Evolutionary conservation across 1,140 invertebrate genomes (phyloP), one percentile per base, ranked within the genome.

Genomic region (Papilio glaucus): DNA sequence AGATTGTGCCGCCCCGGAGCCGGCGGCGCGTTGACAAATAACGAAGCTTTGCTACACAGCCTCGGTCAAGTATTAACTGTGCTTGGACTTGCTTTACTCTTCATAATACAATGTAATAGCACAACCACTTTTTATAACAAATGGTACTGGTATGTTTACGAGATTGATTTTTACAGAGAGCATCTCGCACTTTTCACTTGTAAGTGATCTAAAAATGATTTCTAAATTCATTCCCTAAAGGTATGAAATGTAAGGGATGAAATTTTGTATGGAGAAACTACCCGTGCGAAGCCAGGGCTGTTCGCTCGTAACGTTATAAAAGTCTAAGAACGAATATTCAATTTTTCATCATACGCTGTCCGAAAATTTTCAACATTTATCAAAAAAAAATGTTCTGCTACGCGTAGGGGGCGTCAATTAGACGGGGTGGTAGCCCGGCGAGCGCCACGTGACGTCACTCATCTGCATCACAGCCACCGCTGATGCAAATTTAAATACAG

Each of bases 401-500:
- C 26, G 26, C 53, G 24, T 53, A 18, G 26, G 75, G 80, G 80
- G 80, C 77, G 83, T 86, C 86, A 88, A 90, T 90, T 90, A 88
- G 81, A 72, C 74, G 72, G 72, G 76, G 77, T 41, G 70, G 45
- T 57, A 33, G 37, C 45, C 42, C 45, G 57, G 41, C 38, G 49
- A 71, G 39, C 49, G 71, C 74, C 85, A 86, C 82, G 86, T 91
- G 88, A 91, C 89, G 89, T 88, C 87, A 89, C 87, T 91, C 86
- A 90, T 90, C 88, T 91, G 86, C 88, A 89, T 87, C 85, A 81
- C 81, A 79, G 75, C 81, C 83, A 77, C 68, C 75, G 78, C 80
- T 86, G 85, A 90, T 89, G 87, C 82, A 87, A 90, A 87, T 90
- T 91, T 91, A 87, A 91, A 85, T 83, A 85, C 82, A 87, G 86